Evolutionary conservation across 2,888 invertebrate genomes (phyloP).

Genomic region (Melieria picta): DNA sequence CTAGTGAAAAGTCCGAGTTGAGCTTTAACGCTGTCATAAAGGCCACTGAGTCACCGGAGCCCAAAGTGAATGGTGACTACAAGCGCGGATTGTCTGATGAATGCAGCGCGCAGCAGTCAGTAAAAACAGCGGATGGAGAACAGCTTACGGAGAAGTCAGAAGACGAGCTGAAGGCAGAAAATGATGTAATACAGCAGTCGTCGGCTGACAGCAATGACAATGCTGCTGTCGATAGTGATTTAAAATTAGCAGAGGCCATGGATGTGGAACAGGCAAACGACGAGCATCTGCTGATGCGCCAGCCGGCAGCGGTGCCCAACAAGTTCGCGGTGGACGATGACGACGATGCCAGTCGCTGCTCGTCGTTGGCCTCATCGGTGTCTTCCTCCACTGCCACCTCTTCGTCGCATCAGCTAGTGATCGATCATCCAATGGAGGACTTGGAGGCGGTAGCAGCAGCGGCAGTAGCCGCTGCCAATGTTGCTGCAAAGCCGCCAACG

Average conservation of each 20-base stretch:
- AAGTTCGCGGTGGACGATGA: constrained; percentile 12
- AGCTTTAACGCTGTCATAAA: too few relatives aligned
- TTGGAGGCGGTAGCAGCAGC: constrained; percentile 27
- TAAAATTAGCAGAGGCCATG: constrained; percentile 17
- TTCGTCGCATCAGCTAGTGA: constrained; percentile 62
- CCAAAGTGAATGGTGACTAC: background rate
- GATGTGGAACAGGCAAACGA: background rate
- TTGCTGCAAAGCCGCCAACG: background rate
- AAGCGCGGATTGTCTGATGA: background rate
- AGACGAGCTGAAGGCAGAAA: background rate
- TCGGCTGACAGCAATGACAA: constrained; percentile 2
- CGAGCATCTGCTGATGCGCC: background rate
- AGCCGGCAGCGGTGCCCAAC: too few relatives aligned
- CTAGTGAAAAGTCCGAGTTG: too few relatives aligned
- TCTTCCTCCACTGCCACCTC: constrained; percentile 54
- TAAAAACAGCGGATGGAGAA: background rate
- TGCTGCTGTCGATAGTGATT: constrained; percentile 28
- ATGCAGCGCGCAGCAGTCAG: background rate
- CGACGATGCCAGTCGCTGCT: constrained; percentile 43
- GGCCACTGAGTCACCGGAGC: background rate
- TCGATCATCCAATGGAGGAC: constrained; percentile 61
- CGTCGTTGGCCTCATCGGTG: constrained; percentile 37
- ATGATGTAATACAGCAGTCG: background rate
- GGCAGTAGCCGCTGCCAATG: background rate
- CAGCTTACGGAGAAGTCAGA: background rate